Percentiles rank a stretch among this genome's conserved stretches.
Evolutionary conservation across 1,140 invertebrate species (phyloP).

Genomic region (Macrosteles quadrilineatus): DNA sequence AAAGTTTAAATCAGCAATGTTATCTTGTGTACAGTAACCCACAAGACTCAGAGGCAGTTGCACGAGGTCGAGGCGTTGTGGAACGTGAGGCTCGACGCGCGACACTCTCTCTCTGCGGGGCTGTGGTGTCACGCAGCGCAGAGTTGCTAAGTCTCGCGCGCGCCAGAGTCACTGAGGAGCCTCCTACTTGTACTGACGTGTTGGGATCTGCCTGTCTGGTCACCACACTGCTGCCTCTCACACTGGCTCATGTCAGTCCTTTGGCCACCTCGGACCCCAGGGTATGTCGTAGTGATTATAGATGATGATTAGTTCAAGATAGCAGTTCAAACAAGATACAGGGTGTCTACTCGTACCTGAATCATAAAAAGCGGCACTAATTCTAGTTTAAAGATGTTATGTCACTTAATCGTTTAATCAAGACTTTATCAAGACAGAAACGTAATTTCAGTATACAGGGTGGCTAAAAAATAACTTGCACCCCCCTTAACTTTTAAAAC

Average conservation of each 20-base stretch:
- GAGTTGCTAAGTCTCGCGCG: conserved; percentile 71
- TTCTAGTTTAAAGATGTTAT: too few relatives aligned
- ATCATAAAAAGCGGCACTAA: too few relatives aligned
- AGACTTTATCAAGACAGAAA: too few relatives aligned
- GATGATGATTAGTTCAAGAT: too few relatives aligned
- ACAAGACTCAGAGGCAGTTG: conserved; percentile 63
- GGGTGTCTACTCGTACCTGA: too few relatives aligned
- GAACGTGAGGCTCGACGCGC: conserved; percentile 73
- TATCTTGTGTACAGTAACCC: conserved; percentile 55
- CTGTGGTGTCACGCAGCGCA: conserved; percentile 71
- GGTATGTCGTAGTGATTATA: too few relatives aligned
- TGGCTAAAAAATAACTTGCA: too few relatives aligned
- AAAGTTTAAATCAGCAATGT: too few relatives aligned
- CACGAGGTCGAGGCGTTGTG: conserved; percentile 64
- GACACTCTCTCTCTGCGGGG: conserved; percentile 68
- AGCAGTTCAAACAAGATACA: too few relatives aligned
- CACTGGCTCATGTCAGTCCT: conserved; percentile 78
- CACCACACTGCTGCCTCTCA: conserved; percentile 73
- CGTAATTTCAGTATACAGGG: too few relatives aligned
- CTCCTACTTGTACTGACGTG: conserved; percentile 56
- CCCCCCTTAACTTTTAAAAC: too few relatives aligned
- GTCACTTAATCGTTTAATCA: too few relatives aligned
- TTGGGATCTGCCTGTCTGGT: conserved; percentile 64
- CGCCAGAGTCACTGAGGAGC: conserved; percentile 58
- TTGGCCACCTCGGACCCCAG: conserved; percentile 79